Conservation (phyloP, 2,797 vertebrate species). For the Myotis planiceps region DNA sequence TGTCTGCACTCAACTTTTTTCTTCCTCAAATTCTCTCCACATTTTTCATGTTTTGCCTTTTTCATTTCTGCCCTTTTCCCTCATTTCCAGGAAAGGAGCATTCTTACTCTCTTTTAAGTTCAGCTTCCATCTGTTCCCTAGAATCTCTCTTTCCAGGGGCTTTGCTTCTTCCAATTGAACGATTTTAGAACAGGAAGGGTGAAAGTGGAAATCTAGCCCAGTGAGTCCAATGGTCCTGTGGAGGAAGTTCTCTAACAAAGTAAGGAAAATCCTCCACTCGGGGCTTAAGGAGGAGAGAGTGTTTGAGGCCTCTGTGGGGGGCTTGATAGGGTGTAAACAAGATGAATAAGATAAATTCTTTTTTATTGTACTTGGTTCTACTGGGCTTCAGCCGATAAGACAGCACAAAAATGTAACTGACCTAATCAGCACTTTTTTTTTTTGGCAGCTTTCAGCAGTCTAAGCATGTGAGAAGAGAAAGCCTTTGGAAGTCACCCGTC, state of each 20-base stretch:
- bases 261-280: neutral
- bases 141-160: neutral
- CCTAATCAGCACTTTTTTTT: neutral
- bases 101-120: neutral
- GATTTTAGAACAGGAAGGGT: neutral
- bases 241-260: neutral
- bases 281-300: neutral
- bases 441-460: neutral
- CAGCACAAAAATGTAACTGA: neutral
- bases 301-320: neutral
- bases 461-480: conserved; percentile 27
- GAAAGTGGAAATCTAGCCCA: neutral
- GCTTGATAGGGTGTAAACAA: neutral
- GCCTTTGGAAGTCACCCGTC: neutral
- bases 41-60: neutral
- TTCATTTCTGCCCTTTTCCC: neutral
- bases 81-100: neutral
- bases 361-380: neutral
- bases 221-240: neutral
- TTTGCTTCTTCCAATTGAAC: neutral
- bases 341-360: neutral
- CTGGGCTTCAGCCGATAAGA: neutral
- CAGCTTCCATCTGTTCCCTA: neutral
- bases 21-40: neutral
- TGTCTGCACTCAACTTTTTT: neutral